Base-by-base conservation (phyloP, 1,140 invertebrate genomes). In the Aphidius gifuensis region DNA sequence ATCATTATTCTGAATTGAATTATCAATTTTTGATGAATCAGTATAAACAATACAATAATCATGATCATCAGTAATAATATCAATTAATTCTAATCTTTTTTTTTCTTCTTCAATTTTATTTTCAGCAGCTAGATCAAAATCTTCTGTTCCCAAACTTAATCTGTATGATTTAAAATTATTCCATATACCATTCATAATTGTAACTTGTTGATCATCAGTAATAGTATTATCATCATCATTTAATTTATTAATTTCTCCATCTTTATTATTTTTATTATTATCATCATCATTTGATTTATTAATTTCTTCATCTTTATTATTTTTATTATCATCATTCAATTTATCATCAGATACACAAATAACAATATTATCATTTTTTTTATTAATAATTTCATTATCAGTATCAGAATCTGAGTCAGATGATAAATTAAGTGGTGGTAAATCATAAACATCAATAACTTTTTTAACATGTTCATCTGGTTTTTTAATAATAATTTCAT, bases 361-460 rank as follows among this genome's bases (percentile, higher is more conserved):
- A 39, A 44, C 49, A 1, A 40, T 23, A 23, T 56, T 38, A 62
- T 60, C 32, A 11, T 46, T 63, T n/a, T 8, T 32, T 5, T 8
- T 21, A 5, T 8, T 16, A 6, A 49, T 38, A 38, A 11, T 5
- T 23, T 32, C 32, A 47, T 68, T 68, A 11, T 81, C 73, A 9
- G 77, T 70, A 63, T 90, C 89, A 6, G 87, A 88, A 66, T 92
- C 90, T 73, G 88, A 90, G 62, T 93, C 91, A 1, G 90, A 84
- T 1, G 83, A 92, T 53, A 93, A 77, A 83, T 93, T 92, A 44
- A 92, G 78, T 5, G 89, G 90, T 3, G 90, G 90, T 6, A 93
- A 77, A 81, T 92, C 90, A 60, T 84, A 83, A n/a, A 86, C 83
- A 67, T 86, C 86, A 0, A 86, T 77, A 54, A 84, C 83, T 43